phyloP scores from a whole-genome alignment of 2,888 invertebrate genomes.

The Scaptodrosophila latifasciaeformis region DNA sequence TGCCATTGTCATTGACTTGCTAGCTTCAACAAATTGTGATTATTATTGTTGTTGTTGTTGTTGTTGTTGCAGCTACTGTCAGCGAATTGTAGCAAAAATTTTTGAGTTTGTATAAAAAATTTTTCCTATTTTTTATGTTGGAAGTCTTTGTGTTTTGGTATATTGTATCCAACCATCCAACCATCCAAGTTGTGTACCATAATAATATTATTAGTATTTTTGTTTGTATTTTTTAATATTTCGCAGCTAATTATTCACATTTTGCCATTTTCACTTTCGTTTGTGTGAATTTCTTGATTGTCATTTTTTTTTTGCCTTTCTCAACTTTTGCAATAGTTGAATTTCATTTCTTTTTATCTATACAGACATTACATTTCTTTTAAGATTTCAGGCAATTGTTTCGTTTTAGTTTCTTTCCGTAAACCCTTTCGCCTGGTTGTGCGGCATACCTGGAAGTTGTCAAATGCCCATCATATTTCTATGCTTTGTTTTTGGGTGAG shows the following conservation, averaged over 20 bases:
- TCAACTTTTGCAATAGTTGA: background rate
- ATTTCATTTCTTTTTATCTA: too few species aligned
- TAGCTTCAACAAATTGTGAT: too few species aligned
- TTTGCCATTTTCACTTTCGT: slow-evolving; percentile 65
- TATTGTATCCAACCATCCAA: too few species aligned
- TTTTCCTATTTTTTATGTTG: slow-evolving; percentile 56
- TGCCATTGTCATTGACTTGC: slow-evolving; percentile 61
- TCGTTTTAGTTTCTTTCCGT: slow-evolving; percentile 1
- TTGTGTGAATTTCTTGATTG: slow-evolving; percentile 62
- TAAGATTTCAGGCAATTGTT: background rate
- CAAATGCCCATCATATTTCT: too few species aligned
- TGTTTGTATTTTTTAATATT: slow-evolving; percentile 36
- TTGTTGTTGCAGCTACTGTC: slow-evolving; percentile 14
- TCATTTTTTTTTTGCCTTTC: slow-evolving; percentile 39
- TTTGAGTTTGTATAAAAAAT: too few species aligned
- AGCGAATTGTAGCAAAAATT: slow-evolving; percentile 52
- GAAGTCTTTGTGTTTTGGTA: slow-evolving; percentile 39
- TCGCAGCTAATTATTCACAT: slow-evolving; percentile 66
- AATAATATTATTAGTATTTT: slow-evolving; percentile 49
- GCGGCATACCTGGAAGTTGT: background rate
- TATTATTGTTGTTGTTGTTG: slow-evolving; percentile 20
- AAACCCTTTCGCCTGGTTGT: too few species aligned
- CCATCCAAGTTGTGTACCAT: slow-evolving; percentile 6
- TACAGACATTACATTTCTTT: too few species aligned
- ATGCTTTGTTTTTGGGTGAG: too few species aligned